Base-by-base conservation (phyloP, 2,113 vertebrate species). In the Leptodactylus fuscus region DNA sequence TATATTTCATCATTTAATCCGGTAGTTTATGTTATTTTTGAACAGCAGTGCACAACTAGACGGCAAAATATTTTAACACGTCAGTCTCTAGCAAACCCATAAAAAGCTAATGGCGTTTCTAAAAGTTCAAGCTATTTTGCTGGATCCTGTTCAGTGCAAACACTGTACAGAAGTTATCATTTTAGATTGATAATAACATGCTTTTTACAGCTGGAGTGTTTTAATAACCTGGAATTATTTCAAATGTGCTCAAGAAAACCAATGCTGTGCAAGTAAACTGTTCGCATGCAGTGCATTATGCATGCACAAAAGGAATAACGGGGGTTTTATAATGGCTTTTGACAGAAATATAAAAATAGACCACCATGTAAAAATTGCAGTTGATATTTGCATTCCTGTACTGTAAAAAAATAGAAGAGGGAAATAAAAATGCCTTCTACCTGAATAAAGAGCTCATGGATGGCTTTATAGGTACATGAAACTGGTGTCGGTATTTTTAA, bases 151-250 rank as follows among this genome's bases (percentile, higher is more conserved):
- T 55, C 48, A 51, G 29, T 36, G 49, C 32, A 78, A 58, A 67
- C 60, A 48, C 41, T 60, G 15, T 46, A 46, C 18, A 48, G 3
- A 48, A 48, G 58, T 44, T 81, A 49, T 81, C 79, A 81, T 69
- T 81, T 67, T 13, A 67, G 41, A 49, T 32, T 46, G 79, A 24
- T 78, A 78, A 78, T 53, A 77, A 77, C 7, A 36, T 78, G 75
- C 32, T 32, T 67, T 81, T 67, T 81, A 48, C 27, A 81, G 60
- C 60, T 81, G 8, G 41, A 81, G 79, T 44, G 60, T 67, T 32
- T 65, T 81, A 81, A 81, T 81, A 81, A 46, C 79, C 60, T 67
- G 60, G 41, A 81, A 81, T 81, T 81, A 81, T 81, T 44, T 81
- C 15, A 48, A 60, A 81, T 69, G 38, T 46, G 38, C 79, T 67